These are phyloP conservation scores for Torymus tubicola DNA, from an alignment of 2,888 invertebrate species.

Conservation along the genomic window DNA sequence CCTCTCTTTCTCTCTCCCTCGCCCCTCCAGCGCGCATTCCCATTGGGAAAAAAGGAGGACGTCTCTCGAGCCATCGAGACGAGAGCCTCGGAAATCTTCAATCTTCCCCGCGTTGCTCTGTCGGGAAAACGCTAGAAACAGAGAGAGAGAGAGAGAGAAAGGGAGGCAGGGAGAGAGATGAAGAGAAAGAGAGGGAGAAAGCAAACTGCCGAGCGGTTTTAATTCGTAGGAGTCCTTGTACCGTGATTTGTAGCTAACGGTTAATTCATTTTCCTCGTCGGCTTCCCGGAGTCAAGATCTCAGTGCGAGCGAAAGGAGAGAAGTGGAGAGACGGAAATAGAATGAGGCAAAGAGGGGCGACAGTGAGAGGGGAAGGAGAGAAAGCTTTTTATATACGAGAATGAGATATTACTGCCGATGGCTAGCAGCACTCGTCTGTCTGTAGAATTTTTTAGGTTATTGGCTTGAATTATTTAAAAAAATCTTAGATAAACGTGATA, in stretches of 20 bases:
- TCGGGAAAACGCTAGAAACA: constrained; percentile 2
- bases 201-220: too few species aligned
- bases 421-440: too few species aligned
- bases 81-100: constrained; percentile 4
- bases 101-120: constrained; percentile 9
- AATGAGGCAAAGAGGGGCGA: neutral
- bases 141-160: neutral
- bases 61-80: too few species aligned
- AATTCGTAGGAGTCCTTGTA: constrained; percentile 56
- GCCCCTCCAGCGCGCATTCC: too few species aligned
- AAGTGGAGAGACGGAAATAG: constrained; percentile 3
- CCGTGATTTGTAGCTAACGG: constrained; percentile 64
- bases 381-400: neutral
- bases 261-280: constrained; percentile 63
- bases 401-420: neutral
- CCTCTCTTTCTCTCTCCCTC: neutral
- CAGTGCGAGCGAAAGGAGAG: neutral
- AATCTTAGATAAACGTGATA: too few species aligned
- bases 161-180: too few species aligned
- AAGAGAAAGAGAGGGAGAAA: too few species aligned
- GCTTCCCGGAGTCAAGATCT: constrained; percentile 44
- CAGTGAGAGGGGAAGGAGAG: neutral
- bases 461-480: too few species aligned
- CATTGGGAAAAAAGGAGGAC: too few species aligned
- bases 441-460: too few species aligned